Evolutionary conservation across 2,797 vertebrate species (phyloP).

Genomic region (Peromyscus melanophrys): DNA sequence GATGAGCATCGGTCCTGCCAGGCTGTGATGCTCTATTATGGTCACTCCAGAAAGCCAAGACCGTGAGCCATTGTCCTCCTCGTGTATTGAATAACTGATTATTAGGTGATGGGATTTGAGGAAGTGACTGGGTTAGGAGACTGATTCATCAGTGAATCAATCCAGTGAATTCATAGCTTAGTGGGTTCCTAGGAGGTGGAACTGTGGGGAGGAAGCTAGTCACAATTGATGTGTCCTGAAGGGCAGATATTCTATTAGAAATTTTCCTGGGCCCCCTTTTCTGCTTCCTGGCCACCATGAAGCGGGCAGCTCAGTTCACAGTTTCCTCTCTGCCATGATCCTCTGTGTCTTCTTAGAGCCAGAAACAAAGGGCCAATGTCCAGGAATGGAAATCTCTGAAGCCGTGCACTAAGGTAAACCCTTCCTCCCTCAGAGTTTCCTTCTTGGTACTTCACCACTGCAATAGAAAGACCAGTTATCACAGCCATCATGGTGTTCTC

Average conservation of each 20-base stretch:
- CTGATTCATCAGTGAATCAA: no score
- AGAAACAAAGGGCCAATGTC: background rate
- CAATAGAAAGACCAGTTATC: background rate
- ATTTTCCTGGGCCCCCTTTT: no score
- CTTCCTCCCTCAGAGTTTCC: background rate
- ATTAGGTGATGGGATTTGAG: background rate
- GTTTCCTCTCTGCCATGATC: no score
- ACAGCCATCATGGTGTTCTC: fast-evolving
- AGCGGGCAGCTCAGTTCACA: background rate
- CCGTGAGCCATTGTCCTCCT: fast-evolving
- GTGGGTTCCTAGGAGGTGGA: background rate
- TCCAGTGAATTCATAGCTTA: no score
- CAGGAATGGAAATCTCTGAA: background rate
- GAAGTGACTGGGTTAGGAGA: no score
- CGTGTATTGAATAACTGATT: background rate
- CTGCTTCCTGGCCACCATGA: background rate
- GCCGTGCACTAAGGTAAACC: background rate
- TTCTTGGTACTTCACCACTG: background rate
- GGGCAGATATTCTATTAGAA: no score
- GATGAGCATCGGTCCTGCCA: fast-evolving
- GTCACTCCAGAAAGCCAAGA: background rate
- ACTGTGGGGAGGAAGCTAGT: background rate
- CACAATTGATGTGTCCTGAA: background rate
- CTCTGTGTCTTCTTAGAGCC: background rate
- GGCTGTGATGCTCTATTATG: fast-evolving